Base-by-base conservation (phyloP, 1,140 invertebrate genomes). In the Tetramorium alpestre region DNA sequence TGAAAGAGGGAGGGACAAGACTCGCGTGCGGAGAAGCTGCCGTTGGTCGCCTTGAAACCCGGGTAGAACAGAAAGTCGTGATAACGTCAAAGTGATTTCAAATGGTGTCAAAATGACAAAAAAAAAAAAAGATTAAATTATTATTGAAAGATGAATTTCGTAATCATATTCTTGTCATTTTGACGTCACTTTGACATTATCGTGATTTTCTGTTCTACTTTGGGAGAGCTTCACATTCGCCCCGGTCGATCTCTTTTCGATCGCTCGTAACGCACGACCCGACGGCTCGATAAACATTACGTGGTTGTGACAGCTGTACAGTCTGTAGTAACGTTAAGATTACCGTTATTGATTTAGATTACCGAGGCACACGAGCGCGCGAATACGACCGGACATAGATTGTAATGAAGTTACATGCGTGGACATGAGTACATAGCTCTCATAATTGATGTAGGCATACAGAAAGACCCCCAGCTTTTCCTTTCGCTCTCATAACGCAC, bases 271-370 rank as follows among this genome's bases (percentile, higher is more conserved):
- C 16, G 28, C 38, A 41, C 25, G 5, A 80, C 41, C n/a, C 33
- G 25, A 38, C 13, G 18, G 41, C 73, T 82, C 80, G 67, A 84
- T 73, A 82, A 82, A 44, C 22, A 82, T 73, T 72, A 56, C 13
- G 4, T 75, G 69, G 54, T 73, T 84, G 80, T 75, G 69, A 69
- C 41, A 84, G 25, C 51, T 60, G 47, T 73, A 72, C 22, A 25
- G 56, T 78, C 38, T 6, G 18, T 47, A 22, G 7, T 81, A 33
- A 69, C 10, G n/a, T 60, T 60, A 47, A 73, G 38, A 82, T 72
- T 47, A 60, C 22, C n/a, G 54, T 38, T 84, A 73, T 84, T 60
- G 67, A 84, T 84, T 84, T 41, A 73, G 25, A 60, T 82, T 33
- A 25, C 22, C 13, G 11, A 70, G n/a, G 33, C 33, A 25, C 38